Percentiles rank a stretch among this genome's conserved stretches.
These are phyloP conservation scores for Heliconius ethilla DNA, from an alignment of 2,888 invertebrate species.

Conservation along the genomic window DNA sequence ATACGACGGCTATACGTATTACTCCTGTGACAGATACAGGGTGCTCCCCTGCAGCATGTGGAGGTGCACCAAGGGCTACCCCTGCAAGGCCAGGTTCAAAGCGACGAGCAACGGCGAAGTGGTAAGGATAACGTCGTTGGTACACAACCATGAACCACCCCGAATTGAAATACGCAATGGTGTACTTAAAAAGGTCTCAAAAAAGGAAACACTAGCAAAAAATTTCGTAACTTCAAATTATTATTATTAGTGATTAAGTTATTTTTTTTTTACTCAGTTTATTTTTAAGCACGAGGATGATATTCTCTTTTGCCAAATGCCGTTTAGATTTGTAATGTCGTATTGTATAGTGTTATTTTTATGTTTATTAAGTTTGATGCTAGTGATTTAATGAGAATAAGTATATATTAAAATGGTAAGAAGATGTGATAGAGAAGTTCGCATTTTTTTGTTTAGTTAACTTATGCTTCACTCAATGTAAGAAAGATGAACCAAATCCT, in stretches of 20 bases:
- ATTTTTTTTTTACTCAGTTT: background rate
- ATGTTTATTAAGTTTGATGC: background rate
- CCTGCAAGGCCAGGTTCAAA: constrained; percentile 59
- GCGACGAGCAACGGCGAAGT: constrained; percentile 49
- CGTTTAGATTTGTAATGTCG: background rate
- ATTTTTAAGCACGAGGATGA: background rate
- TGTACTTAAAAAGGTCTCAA: constrained; percentile 44
- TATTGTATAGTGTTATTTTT: constrained; percentile 11
- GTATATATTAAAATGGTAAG: no score
- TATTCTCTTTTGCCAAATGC: constrained; percentile 15
- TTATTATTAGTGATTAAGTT: background rate
- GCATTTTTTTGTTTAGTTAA: no score
- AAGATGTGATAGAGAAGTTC: no score
- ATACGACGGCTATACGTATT: constrained; percentile 55
- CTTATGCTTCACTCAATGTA: background rate
- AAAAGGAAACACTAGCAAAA: constrained; percentile 23
- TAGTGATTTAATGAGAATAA: background rate
- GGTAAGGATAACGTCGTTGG: constrained; percentile 48
- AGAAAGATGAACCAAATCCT: background rate
- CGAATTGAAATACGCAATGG: constrained; percentile 48
- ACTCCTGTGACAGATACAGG: constrained; percentile 45
- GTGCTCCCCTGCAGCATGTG: constrained; percentile 50
- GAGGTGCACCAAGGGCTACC: constrained; percentile 59
- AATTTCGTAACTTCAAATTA: background rate
- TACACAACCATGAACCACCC: constrained; percentile 54